These are phyloP conservation scores for Catostylus mosaicus DNA, from an alignment of 30 jellyfish, hydroid and myxozoan genomes.

Conservation along the genomic window DNA sequence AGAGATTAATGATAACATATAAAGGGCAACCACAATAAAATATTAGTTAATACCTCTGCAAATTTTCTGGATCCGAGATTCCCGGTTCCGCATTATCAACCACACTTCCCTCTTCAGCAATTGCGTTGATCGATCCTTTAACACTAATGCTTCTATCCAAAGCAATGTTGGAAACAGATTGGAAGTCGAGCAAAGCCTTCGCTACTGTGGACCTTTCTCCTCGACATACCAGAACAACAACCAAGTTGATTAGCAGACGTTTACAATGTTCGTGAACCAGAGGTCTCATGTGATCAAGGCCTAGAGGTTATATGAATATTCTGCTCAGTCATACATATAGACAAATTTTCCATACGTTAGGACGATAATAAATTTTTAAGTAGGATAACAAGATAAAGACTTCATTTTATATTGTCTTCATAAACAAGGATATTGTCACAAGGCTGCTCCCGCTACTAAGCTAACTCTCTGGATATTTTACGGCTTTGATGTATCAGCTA, in stretches of 20 bases:
- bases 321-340: too few species aligned
- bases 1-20: too few species aligned
- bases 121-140: slow-evolving; percentile 77
- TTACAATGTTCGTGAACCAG: slow-evolving; percentile 92
- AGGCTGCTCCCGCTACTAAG: too few species aligned
- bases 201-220: slow-evolving; percentile 96
- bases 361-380: too few species aligned
- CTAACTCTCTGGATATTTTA: too few species aligned
- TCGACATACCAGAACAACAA: slow-evolving; percentile 87
- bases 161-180: slow-evolving; percentile 88
- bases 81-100: slow-evolving; percentile 53
- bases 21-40: not conserved
- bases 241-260: slow-evolving; percentile 84
- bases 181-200: slow-evolving; percentile 90
- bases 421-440: too few species aligned
- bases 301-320: too few species aligned
- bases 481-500: too few species aligned
- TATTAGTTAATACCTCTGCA: slow-evolving; percentile 45
- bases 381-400: too few species aligned
- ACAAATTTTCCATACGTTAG: too few species aligned
- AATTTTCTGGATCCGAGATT: slow-evolving; percentile 44
- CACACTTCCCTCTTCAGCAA: slow-evolving; percentile 69
- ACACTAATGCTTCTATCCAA: slow-evolving; percentile 80
- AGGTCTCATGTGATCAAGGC: slow-evolving; percentile 94
- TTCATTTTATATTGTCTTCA: too few species aligned